Evolutionary conservation across 2,113 vertebrate genomes (phyloP).

Genomic region (Pampusana beccarii): DNA sequence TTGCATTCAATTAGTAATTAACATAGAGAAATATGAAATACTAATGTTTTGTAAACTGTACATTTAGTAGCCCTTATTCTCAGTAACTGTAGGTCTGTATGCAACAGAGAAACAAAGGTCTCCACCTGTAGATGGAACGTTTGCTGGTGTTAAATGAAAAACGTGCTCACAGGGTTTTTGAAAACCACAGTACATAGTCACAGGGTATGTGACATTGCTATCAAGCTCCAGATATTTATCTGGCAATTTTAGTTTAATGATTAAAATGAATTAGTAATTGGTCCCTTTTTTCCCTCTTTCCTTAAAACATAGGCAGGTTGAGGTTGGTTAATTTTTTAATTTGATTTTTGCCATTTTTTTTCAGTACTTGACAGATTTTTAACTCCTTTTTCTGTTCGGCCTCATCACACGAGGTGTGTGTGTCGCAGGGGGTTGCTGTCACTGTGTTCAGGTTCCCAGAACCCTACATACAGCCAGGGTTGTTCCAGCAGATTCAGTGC

Average conservation of each 20-base stretch:
- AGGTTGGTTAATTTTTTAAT: not conserved
- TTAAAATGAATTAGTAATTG: not conserved
- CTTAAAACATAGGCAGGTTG: not conserved
- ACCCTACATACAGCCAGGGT: not conserved
- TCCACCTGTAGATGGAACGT: not conserved
- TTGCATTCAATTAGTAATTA: constrained; percentile 56
- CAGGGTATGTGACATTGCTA: not conserved
- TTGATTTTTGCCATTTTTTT: not conserved
- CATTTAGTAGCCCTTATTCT: not conserved
- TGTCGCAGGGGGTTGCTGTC: not conserved
- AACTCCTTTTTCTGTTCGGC: not conserved
- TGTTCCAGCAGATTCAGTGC: not conserved
- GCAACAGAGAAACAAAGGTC: not conserved
- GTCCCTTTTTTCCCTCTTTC: not conserved
- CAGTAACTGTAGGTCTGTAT: not conserved
- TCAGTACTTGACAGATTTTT: not conserved
- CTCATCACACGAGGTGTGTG: not conserved
- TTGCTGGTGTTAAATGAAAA: not conserved
- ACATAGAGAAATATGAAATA: constrained; percentile 37
- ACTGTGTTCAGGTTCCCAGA: not conserved
- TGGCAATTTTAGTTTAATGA: not conserved
- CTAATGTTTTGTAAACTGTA: constrained; percentile 35
- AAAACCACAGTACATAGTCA: not conserved
- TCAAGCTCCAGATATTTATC: not conserved
- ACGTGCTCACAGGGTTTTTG: not conserved